phyloP scores from a whole-genome alignment of 1,140 invertebrate genomes.

The Aphidius gifuensis region DNA sequence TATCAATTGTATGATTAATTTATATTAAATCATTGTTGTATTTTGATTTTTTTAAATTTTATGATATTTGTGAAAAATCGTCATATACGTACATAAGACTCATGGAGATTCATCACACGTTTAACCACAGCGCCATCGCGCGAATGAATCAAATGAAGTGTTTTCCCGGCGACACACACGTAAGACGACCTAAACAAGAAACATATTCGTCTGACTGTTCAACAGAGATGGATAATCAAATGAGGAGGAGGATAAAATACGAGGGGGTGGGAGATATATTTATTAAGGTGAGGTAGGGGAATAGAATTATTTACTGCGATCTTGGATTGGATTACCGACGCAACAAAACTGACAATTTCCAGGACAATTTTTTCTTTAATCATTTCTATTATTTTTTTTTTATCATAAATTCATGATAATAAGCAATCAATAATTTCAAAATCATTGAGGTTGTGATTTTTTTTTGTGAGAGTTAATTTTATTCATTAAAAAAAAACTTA shows the following conservation, averaged over 20 bases:
- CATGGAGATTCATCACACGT: slow-evolving; percentile 48
- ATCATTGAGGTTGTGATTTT: not conserved
- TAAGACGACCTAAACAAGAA: slow-evolving; percentile 8
- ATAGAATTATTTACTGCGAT: slow-evolving; percentile 23
- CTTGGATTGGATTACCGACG: slow-evolving; percentile 23
- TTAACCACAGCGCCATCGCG: slow-evolving; percentile 46
- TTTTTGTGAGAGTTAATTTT: not conserved
- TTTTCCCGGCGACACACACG: slow-evolving; percentile 56
- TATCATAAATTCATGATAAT: not conserved
- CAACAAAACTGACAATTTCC: not conserved
- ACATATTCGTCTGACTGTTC: slow-evolving; percentile 17
- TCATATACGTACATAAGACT: not conserved
- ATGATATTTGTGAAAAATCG: no score
- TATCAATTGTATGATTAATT: no score
- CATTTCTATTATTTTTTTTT: slow-evolving; percentile 1
- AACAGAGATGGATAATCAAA: slow-evolving; percentile 2
- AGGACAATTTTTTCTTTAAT: not conserved
- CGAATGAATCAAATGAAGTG: slow-evolving; percentile 53
- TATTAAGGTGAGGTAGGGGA: not conserved
- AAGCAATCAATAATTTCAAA: not conserved
- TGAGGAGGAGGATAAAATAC: slow-evolving; percentile 5
- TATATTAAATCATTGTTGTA: no score
- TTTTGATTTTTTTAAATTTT: no score
- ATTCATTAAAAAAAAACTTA: not conserved
- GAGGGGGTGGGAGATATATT: slow-evolving; percentile 1